phyloP scores from a whole-genome alignment of 2,797 vertebrate species.

The Sebastes baramenuke region DNA sequence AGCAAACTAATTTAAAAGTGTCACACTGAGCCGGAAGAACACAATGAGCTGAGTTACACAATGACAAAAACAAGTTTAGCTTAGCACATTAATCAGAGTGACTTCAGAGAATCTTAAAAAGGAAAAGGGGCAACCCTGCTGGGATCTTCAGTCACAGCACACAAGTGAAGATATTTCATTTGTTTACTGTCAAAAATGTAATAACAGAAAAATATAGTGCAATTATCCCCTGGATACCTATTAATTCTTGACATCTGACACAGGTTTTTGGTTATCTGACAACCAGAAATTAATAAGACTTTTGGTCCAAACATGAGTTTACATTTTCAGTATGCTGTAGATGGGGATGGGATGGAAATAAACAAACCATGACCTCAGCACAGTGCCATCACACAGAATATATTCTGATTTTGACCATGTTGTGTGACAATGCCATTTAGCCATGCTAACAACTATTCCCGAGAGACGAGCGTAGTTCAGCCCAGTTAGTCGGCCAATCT shows the following conservation, averaged over 20 bases:
- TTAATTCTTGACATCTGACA: neutral
- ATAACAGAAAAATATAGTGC: neutral
- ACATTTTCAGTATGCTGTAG: neutral
- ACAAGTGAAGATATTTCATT: neutral
- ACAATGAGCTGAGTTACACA: neutral
- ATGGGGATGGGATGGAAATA: neutral
- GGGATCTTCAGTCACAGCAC: neutral
- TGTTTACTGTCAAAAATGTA: neutral
- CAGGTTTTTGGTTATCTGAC: neutral
- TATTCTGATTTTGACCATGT: neutral
- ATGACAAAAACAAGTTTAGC: neutral
- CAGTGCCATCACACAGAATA: neutral
- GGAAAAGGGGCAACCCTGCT: neutral
- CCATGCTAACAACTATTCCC: slow-evolving; percentile 10
- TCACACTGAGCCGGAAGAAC: neutral
- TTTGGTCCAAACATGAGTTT: neutral
- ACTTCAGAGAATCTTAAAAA: neutral
- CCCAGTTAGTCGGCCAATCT: neutral
- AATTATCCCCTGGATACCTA: neutral
- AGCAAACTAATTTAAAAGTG: neutral
- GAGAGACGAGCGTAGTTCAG: slow-evolving; percentile 4
- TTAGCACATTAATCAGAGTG: neutral
- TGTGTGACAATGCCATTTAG: neutral
- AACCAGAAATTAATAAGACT: neutral
- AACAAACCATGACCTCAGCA: neutral